Conservation (phyloP, 1,140 invertebrate genomes). For the Diorhabda elongata region DNA sequence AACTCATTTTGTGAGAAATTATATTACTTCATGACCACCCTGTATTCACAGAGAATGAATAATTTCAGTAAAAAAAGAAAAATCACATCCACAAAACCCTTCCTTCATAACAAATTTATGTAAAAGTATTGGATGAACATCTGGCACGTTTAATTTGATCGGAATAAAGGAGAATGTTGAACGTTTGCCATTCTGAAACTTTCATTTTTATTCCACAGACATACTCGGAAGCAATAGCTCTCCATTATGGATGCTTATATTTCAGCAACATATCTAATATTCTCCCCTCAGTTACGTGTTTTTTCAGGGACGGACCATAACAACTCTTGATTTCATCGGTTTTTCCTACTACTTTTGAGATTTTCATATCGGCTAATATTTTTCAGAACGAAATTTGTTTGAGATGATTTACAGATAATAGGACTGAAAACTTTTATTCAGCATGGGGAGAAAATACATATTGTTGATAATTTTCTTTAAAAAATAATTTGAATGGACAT, state of each 20-base stretch:
- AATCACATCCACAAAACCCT: neutral
- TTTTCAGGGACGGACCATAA: neutral
- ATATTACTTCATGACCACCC: too few relatives aligned
- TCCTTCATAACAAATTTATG: neutral
- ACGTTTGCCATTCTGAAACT: neutral
- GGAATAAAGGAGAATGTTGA: neutral
- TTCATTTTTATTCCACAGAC: slow-evolving; percentile 2
- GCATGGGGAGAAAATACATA: too few relatives aligned
- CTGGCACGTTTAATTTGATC: neutral
- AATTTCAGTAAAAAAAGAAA: neutral
- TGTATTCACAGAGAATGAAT: too few relatives aligned
- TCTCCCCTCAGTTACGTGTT: neutral
- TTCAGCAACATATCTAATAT: neutral
- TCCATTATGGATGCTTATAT: neutral
- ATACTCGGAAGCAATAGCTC: neutral
- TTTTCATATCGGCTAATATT: too few relatives aligned
- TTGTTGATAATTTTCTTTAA: too few relatives aligned
- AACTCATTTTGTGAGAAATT: too few relatives aligned
- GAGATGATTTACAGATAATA: too few relatives aligned
- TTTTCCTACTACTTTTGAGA: too few relatives aligned
- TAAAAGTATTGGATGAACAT: neutral
- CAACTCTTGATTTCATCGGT: neutral
- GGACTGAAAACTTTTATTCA: too few relatives aligned
- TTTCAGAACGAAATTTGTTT: too few relatives aligned
- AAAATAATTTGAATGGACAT: too few relatives aligned